Evolutionary conservation across 92 coral and sea anemone genomes (phyloP).

Genomic region (Virgularia gustaviana): DNA sequence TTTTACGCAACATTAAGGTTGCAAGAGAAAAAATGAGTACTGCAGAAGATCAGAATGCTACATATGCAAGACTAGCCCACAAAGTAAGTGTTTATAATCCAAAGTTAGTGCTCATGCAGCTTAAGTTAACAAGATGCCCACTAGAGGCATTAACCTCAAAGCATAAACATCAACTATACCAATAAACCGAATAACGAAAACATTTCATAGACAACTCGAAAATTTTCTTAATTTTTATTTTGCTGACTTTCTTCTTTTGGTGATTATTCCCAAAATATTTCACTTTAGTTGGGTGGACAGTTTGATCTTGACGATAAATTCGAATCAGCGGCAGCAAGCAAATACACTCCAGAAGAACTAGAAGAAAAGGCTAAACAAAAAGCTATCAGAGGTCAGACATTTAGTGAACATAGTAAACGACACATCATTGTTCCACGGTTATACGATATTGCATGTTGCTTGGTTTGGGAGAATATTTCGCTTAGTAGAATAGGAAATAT

Average conservation of each 20-base stretch:
- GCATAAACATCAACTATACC: too few relatives aligned
- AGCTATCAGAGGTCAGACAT: conserved; percentile 84
- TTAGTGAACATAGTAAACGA: not conserved
- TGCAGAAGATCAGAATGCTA: conserved; percentile 80
- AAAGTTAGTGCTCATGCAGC: not conserved
- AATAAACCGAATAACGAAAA: too few relatives aligned
- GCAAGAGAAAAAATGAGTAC: conserved; percentile 80
- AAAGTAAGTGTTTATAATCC: conserved; percentile 53
- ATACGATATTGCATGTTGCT: not conserved
- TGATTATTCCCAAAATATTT: too few relatives aligned
- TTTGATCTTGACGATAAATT: conserved; percentile 93
- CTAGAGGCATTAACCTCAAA: too few relatives aligned
- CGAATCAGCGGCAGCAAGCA: conserved; percentile 84
- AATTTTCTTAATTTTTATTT: too few relatives aligned
- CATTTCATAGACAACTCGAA: too few relatives aligned
- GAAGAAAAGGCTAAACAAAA: conserved; percentile 79
- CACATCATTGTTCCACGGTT: not conserved
- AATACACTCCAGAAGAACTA: conserved; percentile 70
- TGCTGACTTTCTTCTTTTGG: too few relatives aligned
- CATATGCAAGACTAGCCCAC: conserved; percentile 76
- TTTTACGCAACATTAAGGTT: not conserved
- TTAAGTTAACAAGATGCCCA: not conserved
- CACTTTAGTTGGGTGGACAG: conserved; percentile 64
- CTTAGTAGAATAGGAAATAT: too few relatives aligned
- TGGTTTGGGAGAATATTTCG: too few relatives aligned